Percentiles rank a stretch among this genome's conserved stretches.
These are phyloP conservation scores for Salvelinus namaycush DNA, from an alignment of 2,113 vertebrate species.

Conservation along the genomic window DNA sequence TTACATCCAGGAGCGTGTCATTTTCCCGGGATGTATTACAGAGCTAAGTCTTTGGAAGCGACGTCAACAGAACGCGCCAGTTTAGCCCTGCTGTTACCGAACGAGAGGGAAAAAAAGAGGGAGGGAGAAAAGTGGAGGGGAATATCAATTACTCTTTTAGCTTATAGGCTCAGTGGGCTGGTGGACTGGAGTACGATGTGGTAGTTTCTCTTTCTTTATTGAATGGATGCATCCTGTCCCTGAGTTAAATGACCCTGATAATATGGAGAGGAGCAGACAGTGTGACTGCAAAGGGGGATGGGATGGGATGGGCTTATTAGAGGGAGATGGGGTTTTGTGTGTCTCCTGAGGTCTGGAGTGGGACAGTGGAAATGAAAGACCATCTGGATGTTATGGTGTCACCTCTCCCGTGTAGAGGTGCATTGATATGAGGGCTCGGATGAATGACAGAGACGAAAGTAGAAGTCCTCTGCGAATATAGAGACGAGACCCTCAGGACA, in stretches of 20 bases:
- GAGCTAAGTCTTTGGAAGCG: constrained; percentile 10
- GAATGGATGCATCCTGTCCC: background rate
- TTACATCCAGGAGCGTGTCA: constrained; percentile 5
- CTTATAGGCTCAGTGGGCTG: constrained; percentile 8
- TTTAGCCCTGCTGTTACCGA: background rate
- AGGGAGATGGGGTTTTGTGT: background rate
- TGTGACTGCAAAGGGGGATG: background rate
- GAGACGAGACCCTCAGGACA: background rate
- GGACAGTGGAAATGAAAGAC: constrained; percentile 4
- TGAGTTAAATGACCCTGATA: background rate
- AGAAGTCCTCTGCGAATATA: background rate
- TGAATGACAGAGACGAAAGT: background rate
- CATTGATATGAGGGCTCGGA: background rate
- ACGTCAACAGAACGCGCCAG: background rate
- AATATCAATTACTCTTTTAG: background rate
- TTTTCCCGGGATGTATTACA: constrained; percentile 8
- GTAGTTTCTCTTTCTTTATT: background rate
- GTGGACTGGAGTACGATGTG: background rate
- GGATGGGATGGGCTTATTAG: background rate
- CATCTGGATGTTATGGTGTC: constrained; percentile 11
- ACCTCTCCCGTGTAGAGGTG: background rate
- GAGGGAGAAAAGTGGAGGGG: background rate
- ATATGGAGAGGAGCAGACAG: background rate
- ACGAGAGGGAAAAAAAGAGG: background rate
- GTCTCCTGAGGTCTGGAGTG: background rate